Percentiles rank a stretch among this genome's conserved stretches.
phyloP scores from a whole-genome alignment of 2,797 vertebrate species.

The Vultur gryphus region DNA sequence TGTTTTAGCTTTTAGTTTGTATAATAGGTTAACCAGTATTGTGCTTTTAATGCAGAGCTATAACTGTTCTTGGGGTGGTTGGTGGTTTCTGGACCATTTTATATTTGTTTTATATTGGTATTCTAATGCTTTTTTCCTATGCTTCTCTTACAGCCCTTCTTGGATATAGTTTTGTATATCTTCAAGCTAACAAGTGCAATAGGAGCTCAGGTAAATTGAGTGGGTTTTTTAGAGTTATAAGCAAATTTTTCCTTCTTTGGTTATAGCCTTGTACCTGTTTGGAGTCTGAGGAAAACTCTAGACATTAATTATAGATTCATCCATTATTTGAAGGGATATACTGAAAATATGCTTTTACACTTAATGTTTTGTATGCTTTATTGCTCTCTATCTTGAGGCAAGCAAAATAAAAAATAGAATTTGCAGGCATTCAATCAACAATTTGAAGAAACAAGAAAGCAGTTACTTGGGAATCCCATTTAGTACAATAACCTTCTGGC shows the following conservation, averaged over 20 bases:
- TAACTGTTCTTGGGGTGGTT: background rate
- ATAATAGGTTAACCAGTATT: background rate
- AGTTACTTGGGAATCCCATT: background rate
- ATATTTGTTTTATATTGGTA: background rate
- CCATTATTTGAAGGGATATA: background rate
- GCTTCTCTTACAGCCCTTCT: conserved; percentile 84
- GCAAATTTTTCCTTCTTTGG: background rate
- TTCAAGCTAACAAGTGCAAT: conserved; percentile 95
- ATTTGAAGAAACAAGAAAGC: background rate
- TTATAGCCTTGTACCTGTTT: background rate
- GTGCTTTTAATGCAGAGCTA: background rate
- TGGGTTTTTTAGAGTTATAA: background rate
- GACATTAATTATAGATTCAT: background rate
- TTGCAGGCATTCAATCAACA: background rate
- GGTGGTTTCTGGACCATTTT: background rate
- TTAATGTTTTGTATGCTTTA: background rate
- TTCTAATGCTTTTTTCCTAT: background rate
- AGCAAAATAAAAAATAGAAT: background rate
- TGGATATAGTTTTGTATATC: conserved; percentile 96
- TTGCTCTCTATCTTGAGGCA: background rate
- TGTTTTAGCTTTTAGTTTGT: background rate
- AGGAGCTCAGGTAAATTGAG: conserved; percentile 87
- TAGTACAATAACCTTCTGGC: background rate
- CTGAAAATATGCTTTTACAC: background rate
- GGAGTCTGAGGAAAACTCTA: background rate